These are phyloP conservation scores for Octopus bimaculoides DNA, from an alignment of 1,140 invertebrate species.

Conservation along the genomic window DNA sequence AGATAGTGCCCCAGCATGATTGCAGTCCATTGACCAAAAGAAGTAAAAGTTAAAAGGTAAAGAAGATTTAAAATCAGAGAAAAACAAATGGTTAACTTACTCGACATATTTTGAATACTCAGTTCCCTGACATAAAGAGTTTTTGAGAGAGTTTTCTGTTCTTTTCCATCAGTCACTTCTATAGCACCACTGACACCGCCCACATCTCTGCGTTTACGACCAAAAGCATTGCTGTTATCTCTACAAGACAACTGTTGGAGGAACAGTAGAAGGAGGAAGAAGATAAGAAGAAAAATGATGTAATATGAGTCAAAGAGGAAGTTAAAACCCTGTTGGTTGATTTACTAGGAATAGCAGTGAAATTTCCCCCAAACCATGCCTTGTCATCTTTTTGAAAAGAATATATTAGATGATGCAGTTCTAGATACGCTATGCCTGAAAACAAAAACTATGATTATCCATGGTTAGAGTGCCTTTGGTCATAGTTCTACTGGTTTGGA, in stretches of 20 bases:
- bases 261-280: not conserved
- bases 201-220: not conserved
- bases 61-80: too few relatives aligned
- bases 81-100: not conserved
- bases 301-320: not conserved
- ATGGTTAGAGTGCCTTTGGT: too few relatives aligned
- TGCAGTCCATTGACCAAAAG: too few relatives aligned
- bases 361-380: too few relatives aligned
- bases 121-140: constrained; percentile 3
- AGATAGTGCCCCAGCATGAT: too few relatives aligned
- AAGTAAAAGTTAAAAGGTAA: too few relatives aligned
- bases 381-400: too few relatives aligned
- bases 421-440: too few relatives aligned
- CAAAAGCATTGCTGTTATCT: not conserved
- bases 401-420: too few relatives aligned
- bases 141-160: not conserved
- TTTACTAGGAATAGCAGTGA: too few relatives aligned
- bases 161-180: not conserved
- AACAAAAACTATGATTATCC: too few relatives aligned
- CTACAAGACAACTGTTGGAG: not conserved
- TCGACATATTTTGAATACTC: not conserved
- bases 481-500: too few relatives aligned
- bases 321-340: not conserved
- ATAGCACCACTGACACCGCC: not conserved
- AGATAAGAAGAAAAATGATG: not conserved